Base-by-base conservation (phyloP, 2,888 invertebrate genomes). In the Sphaerophoria rueppellii region DNA sequence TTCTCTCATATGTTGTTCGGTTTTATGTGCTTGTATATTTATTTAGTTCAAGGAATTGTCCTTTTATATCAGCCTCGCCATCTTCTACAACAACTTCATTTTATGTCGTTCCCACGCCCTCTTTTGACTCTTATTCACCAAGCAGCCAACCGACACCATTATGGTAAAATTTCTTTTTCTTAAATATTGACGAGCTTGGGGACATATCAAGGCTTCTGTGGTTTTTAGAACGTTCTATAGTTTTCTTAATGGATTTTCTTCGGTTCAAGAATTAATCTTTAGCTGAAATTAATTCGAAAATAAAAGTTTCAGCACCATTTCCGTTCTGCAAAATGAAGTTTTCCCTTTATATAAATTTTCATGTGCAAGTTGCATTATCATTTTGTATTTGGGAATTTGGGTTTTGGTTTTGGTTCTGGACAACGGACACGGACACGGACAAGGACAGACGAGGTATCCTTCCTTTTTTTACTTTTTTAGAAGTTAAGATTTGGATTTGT, bases 121-220 rank as follows among this genome's bases (percentile, higher is more conserved):
- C 43, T 12, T 43, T 43, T 43, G 7, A 7, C 37, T 37, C 37
- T 6, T 37, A 37, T n/a, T 24, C 40, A 40, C 4, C n/a, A 0
- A 16, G 0, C 5, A 24, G 9, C n/a, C 7, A 9, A 32, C 12
- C 32, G 11, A 16, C 50, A 11, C 60, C 54, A 54, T 79, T 75
- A 72, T 83, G 79, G 24, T 75, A 83, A 75, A 83, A 79, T 85
- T 77, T 63, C 73, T 77, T 85, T 79, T 60, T 60, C 24, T 6
- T 58, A 77, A 81, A 70, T 80, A 85, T 85, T 85, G 81, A 85
- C 77, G 72, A 81, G 76, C 70, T 73, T n/a, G 24, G 80, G 54
- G 82, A 79, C 54, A n/a, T 24, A 24, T 24, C 24, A 24, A 24
- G 40, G n/a, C 14, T 11, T 37, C 16, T 40, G n/a, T 43, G 61